A percentile compares a stretch with the other conserved stretches of the same genome.
Conservation (phyloP, 2,797 vertebrate genomes). For the Notamacropus eugenii region DNA sequence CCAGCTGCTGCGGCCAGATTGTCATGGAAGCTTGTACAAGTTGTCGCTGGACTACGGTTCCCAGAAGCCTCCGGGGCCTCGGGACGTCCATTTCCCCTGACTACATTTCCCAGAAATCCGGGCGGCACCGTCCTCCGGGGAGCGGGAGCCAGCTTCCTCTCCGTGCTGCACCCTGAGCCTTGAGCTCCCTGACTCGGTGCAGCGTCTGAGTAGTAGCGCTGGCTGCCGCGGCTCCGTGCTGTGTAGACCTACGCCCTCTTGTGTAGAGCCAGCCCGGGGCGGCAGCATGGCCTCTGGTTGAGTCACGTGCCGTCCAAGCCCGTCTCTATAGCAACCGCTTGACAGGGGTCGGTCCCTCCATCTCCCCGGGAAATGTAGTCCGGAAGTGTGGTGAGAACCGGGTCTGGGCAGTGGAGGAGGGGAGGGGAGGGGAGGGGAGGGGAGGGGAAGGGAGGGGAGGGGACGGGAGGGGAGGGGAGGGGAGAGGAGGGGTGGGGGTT, state of each 20-base stretch:
- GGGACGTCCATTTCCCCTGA: not conserved
- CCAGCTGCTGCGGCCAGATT: not conserved
- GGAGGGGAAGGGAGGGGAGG: no score
- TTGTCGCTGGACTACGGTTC: not conserved
- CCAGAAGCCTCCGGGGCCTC: not conserved
- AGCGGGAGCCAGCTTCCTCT: not conserved
- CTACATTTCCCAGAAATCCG: not conserved
- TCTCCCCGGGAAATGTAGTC: no score
- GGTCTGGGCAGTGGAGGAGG: no score
- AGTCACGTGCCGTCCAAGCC: not conserved
- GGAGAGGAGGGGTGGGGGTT: no score
- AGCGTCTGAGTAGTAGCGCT: not conserved
- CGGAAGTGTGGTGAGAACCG: no score
- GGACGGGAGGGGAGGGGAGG: no score
- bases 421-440: fast-evolving
- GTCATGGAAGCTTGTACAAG: not conserved
- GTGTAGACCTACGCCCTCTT: not conserved
- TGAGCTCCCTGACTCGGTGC: not conserved
- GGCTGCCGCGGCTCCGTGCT: not conserved
- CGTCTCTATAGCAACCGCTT: not conserved
- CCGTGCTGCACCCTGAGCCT: not conserved
- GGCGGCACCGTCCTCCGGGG: not conserved
- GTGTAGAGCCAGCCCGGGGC: not conserved
- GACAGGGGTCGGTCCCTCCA: not conserved
- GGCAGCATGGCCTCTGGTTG: not conserved